phyloP scores from a whole-genome alignment of 2,888 invertebrate genomes.

The Protophormia terraenovae region DNA sequence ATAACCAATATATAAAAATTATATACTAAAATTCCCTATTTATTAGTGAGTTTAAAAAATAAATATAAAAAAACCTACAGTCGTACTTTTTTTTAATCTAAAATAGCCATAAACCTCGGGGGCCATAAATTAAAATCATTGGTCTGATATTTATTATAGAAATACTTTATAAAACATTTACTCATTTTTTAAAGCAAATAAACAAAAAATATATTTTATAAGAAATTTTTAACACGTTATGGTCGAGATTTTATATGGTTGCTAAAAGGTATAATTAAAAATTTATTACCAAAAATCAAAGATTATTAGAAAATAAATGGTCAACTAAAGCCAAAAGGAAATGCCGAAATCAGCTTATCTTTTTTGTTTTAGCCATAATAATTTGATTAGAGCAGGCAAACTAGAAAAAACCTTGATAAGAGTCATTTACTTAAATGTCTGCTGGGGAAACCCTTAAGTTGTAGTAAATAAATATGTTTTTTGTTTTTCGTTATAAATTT shows the following conservation, averaged over 20 bases:
- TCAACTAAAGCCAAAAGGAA: not conserved
- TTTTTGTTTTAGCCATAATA: not conserved
- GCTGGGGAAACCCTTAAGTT: not conserved
- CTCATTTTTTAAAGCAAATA: not conserved
- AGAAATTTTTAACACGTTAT: slow-evolving; percentile 30
- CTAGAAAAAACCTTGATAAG: not conserved
- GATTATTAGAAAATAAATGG: not conserved
- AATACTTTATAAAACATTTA: too few species aligned
- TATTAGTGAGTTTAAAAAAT: not conserved
- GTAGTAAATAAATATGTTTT: not conserved
- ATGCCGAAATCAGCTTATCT: not conserved
- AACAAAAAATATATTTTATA: not conserved
- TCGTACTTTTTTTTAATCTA: not conserved
- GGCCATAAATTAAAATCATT: slow-evolving; percentile 20
- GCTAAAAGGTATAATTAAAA: not conserved
- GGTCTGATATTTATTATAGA: not conserved
- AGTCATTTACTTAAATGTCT: not conserved
- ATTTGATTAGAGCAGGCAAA: not conserved
- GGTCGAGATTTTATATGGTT: slow-evolving; percentile 17
- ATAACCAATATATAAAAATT: not conserved
- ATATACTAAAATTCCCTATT: not conserved
- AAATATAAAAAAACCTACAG: not conserved
- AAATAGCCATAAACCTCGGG: not conserved
- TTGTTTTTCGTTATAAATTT: not conserved
- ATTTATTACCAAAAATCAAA: slow-evolving; percentile 24